Base-by-base conservation (phyloP, 2,113 vertebrate species). In the Rhadina sibilatrix region DNA sequence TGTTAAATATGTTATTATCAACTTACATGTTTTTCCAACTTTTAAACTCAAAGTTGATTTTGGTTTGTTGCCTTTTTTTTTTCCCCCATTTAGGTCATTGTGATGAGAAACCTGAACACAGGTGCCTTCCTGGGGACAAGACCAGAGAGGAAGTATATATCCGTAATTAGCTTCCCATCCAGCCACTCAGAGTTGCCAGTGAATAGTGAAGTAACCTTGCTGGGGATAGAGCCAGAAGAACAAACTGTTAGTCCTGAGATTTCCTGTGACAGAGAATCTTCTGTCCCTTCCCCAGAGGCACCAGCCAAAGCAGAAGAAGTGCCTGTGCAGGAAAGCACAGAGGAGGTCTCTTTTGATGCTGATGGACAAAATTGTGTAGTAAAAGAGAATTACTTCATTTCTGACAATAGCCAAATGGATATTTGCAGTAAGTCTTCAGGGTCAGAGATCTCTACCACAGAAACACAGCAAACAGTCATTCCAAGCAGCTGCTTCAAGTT, bases 71-170 rank as follows among this genome's bases (percentile, higher is more conserved):
- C 12, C 12, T 40, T 82, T 93, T 74, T 27, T 52, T 27, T 37
- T 10, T 46, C 17, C 19, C 6, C 15, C 27, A 40, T 83, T 94
- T 94, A 96, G 98, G 74, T 96, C 61, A 93, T 60, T 53, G 97
- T 98, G 85, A 97, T 98, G 77, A 97, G 84, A 95, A 97, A 30
- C 69, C 77, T 96, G 54, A 97, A 83, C 31, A 10, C 68, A 14
- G 57, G 44, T 1, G 8, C 20, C 56, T 63, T 86, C 47, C 61
- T 33, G 6, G 98, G 97, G 44, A 20, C 90, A 65, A 97, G 92
- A 66, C 46, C 87, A 1, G 98, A 98, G 20, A 28, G 52, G 12
- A 98, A 93, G 50, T 94, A 93, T 5, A 0, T 87, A 6, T 97
- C 95, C 1, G 30, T 93, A 20, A 38, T 97, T 75, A 92, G 25